Evolutionary conservation across 2,888 invertebrate genomes (phyloP), one percentile per base, ranked within the genome.

Genomic region (Cotesia congregata): DNA sequence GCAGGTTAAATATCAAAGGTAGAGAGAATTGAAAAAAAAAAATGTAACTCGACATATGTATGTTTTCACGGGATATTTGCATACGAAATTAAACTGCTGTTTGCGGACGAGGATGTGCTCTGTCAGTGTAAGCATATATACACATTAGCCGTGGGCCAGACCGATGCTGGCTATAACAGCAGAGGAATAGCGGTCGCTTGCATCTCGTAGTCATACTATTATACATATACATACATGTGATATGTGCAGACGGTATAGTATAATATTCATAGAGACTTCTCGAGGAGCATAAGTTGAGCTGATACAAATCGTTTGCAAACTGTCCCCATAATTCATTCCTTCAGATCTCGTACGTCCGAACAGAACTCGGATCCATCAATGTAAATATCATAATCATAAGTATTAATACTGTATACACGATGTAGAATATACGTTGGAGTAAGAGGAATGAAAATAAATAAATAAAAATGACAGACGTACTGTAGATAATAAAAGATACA

Each of bases 21-120:
- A 62, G 60, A 62, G 38, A 50, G 30, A 38, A n/a, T 69, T 69
- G 69, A 61, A 65, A 67, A 76, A 65, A 67, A 76, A 76, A 76
- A 67, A 76, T 72, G 40, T 40, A 64, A 70, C 62, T 61, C n/a
- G 59, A 15, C 39, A 74, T 70, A 74, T 69, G 73, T 70, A 74
- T 65, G 73, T 64, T 59, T 69, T 70, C 60, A 83, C 82, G 82
- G 83, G 82, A 85, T 89, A 87, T 89, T 89, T 89, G 87, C 87
- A 87, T 86, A 85, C 85, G 85, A 88, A 89, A 89, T 89, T 89
- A 89, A 88, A 87, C 85, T 86, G 85, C 84, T 88, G 87, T 89
- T 88, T 88, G 88, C 88, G 83, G 83, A 88, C 84, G 81, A 83
- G 82, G 85, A 85, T 83, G 85, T 84, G 77, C 75, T 80, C 77